phyloP scores from a whole-genome alignment of 2,113 vertebrate genomes.

The Hiodon tergisus region DNA sequence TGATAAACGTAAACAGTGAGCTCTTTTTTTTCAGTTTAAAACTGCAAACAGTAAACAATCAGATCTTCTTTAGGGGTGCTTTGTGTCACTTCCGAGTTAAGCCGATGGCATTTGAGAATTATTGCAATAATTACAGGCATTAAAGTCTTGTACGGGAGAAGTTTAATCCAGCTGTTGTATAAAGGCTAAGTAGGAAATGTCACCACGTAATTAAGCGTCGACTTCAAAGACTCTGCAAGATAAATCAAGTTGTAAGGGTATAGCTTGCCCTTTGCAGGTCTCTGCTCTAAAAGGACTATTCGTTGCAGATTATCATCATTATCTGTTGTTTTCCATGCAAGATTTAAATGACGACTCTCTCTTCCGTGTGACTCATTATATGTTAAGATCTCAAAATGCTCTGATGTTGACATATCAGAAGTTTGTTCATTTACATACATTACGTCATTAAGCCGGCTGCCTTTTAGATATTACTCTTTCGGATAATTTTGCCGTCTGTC shows the following conservation, averaged over 20 bases:
- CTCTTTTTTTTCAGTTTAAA: background rate
- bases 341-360: too few relatives aligned
- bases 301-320: background rate
- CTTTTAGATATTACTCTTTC: too few relatives aligned
- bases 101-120: slow-evolving; percentile 14
- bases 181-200: slow-evolving; percentile 19
- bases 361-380: too few relatives aligned
- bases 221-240: slow-evolving; percentile 17
- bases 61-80: background rate
- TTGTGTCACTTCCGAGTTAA: slow-evolving; percentile 5
- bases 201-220: slow-evolving; percentile 19
- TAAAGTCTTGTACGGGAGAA: slow-evolving; percentile 3
- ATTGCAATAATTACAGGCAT: slow-evolving; percentile 19
- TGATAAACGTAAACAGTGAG: too few relatives aligned
- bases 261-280: background rate
- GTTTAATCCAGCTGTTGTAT: slow-evolving; percentile 19
- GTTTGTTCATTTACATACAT: too few relatives aligned
- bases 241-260: slow-evolving; percentile 5
- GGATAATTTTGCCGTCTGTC: too few relatives aligned
- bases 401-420: too few relatives aligned
- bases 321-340: background rate
- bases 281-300: background rate
- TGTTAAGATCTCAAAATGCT: too few relatives aligned
- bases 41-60: background rate
- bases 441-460: too few relatives aligned